These are phyloP conservation scores for Cryptus viduatorius DNA, from an alignment of 2,888 invertebrate genomes.

Conservation along the genomic window DNA sequence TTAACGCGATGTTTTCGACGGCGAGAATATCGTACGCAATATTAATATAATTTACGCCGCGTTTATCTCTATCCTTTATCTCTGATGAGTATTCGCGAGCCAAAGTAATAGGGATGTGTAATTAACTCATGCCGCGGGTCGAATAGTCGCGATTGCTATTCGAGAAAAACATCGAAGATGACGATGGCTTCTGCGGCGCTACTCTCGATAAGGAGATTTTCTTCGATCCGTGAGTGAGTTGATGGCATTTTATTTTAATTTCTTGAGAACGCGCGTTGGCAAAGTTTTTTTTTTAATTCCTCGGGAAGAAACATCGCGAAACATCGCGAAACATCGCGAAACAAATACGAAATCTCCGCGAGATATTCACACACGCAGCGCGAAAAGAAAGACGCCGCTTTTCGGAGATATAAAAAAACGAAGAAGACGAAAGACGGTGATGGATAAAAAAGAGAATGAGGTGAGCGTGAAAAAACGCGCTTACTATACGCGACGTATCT, in stretches of 20 bases:
- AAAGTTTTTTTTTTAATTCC: neutral
- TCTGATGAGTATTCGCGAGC: neutral
- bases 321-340: too few relatives aligned
- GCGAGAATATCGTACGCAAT: neutral
- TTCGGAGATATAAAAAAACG: neutral
- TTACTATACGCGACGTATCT: neutral
- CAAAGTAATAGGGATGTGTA: neutral
- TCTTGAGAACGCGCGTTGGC: conserved; percentile 13
- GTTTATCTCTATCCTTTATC: neutral
- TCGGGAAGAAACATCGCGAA: neutral
- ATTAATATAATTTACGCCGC: neutral
- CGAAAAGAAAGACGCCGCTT: neutral
- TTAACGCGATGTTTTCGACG: conserved; percentile 1
- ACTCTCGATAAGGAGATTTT: conserved; percentile 36
- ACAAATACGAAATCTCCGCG: neutral
- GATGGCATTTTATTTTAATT: neutral
- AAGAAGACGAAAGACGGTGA: neutral
- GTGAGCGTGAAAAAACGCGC: conserved; percentile 18
- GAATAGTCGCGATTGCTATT: neutral
- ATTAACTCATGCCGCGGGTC: neutral
- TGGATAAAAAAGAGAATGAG: conserved; percentile 7
- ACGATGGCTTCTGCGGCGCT: neutral
- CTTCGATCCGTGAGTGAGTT: conserved; percentile 1
- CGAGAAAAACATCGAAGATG: conserved; percentile 3
- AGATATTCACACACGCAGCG: neutral